Evolutionary conservation across 2,888 invertebrate genomes (phyloP).

Genomic region (Patella depressa): DNA sequence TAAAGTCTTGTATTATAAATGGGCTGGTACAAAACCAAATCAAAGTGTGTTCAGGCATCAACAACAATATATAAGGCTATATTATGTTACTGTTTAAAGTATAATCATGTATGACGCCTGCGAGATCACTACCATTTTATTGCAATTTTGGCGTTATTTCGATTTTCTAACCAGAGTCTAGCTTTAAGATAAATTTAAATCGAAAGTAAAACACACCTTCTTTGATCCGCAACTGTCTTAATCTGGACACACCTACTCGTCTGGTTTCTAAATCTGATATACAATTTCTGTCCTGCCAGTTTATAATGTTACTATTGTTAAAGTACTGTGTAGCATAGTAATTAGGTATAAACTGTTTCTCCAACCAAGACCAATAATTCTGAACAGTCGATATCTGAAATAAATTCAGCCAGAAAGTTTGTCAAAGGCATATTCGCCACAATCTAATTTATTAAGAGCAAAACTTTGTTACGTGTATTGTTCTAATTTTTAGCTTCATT

Average conservation of each 20-base stretch:
- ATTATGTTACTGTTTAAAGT: no score
- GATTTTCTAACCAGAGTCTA: no score
- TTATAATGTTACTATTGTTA: constrained; percentile 60
- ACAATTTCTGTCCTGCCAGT: constrained; percentile 68
- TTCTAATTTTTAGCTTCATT: not conserved
- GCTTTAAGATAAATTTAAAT: not conserved
- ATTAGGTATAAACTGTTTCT: constrained; percentile 61
- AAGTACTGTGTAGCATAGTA: constrained; percentile 65
- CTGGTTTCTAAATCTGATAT: constrained; percentile 62
- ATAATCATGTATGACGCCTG: no score
- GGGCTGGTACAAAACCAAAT: no score
- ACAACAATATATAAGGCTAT: no score
- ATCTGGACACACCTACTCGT: constrained; percentile 66
- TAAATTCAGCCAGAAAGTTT: not conserved
- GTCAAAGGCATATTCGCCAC: not conserved
- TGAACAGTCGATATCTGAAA: constrained; percentile 53
- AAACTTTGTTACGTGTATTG: not conserved
- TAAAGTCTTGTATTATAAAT: no score
- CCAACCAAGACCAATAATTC: constrained; percentile 65
- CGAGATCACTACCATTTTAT: no score
- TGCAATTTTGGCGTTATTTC: no score
- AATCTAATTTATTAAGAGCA: not conserved
- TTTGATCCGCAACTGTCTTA: constrained; percentile 68
- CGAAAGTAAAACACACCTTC: constrained; percentile 51
- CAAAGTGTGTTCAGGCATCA: no score